These are phyloP conservation scores for Adelognathus sp. DNA, from an alignment of 2,888 invertebrate genomes.

Conservation along the genomic window DNA sequence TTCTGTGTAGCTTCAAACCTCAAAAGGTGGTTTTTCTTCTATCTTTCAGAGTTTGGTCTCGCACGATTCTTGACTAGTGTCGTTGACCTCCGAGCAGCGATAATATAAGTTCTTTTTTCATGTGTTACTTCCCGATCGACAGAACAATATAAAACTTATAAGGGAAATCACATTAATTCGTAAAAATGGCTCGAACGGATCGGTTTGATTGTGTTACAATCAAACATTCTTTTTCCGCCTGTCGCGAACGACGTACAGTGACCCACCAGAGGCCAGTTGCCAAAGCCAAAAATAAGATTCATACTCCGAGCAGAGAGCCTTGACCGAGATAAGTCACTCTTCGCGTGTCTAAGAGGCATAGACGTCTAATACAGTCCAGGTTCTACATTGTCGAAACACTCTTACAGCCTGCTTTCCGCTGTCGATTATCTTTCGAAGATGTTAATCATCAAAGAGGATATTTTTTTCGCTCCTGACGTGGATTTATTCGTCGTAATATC, in stretches of 20 bases:
- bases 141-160: no score
- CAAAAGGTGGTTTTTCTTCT: no score
- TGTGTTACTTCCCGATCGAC: no score
- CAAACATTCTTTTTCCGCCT: background rate
- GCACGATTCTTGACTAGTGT: no score
- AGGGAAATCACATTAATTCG: no score
- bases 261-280: conserved; percentile 5
- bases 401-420: background rate
- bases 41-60: no score
- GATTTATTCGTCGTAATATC: no score
- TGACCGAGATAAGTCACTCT: conserved; percentile 22
- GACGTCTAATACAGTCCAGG: background rate
- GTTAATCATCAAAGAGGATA: background rate
- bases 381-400: background rate
- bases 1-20: no score
- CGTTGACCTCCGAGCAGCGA: no score
- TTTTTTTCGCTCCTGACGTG: background rate
- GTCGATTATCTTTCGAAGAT: background rate
- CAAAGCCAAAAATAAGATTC: conserved; percentile 16
- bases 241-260: background rate
- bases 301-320: background rate
- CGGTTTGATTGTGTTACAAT: background rate
- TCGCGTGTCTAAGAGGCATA: background rate
- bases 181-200: background rate
- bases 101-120: no score